Conservation (phyloP, 2,888 invertebrate genomes). For the Monochamus alternatus region DNA sequence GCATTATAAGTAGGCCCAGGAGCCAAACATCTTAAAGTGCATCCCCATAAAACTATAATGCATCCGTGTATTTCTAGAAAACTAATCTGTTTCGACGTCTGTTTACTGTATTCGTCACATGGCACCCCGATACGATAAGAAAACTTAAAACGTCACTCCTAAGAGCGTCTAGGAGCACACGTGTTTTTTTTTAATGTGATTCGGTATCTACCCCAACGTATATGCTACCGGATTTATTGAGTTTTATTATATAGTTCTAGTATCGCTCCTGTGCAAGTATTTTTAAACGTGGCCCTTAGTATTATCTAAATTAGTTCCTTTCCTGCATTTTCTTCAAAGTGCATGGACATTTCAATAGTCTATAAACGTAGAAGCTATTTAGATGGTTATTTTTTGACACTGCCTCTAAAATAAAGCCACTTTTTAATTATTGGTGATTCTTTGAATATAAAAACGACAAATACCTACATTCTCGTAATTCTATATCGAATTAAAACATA, state of each 20-base stretch:
- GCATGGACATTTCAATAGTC: too few species aligned
- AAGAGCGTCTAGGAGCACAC: constrained; percentile 33
- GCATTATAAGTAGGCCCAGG: constrained; percentile 1
- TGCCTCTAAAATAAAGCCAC: too few species aligned
- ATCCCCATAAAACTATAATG: constrained; percentile 46
- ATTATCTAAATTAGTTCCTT: constrained; percentile 39
- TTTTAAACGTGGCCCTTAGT: constrained; percentile 23
- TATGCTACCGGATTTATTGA: constrained; percentile 37
- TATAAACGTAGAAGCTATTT: too few species aligned
- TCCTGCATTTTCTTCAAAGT: background rate
- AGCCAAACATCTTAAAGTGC: constrained; percentile 25
- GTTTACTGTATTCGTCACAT: constrained; percentile 65
- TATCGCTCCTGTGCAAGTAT: constrained; percentile 17
- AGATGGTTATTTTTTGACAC: too few species aligned
- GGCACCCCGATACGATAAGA: constrained; percentile 65
- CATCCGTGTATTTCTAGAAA: constrained; percentile 46
- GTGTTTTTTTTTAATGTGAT: constrained; percentile 26
- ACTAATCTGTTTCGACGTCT: constrained; percentile 55
- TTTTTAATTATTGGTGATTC: too few species aligned
- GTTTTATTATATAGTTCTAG: constrained; percentile 11
- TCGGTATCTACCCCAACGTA: constrained; percentile 24
- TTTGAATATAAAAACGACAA: too few species aligned
- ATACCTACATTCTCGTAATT: too few species aligned
- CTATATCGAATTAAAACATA: too few species aligned
- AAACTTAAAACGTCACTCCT: constrained; percentile 62